Base-by-base conservation (phyloP, 2,113 vertebrate species). In the Laticauda laticaudata region DNA sequence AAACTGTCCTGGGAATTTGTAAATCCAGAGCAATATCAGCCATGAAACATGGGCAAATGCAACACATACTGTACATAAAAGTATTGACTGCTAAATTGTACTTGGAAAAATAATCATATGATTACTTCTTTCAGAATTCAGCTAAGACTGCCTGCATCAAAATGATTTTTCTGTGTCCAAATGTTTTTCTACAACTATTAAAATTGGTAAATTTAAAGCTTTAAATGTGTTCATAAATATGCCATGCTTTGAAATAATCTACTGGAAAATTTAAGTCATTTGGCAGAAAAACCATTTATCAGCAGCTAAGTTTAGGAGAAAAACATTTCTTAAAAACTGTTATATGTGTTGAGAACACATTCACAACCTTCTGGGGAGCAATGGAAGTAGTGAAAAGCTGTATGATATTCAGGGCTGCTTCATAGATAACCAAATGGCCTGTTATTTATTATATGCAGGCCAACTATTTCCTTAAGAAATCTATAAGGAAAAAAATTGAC, bases 221-320 rank as follows among this genome's bases (percentile, higher is more conserved):
- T 93, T 85, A 89, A 95, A 91, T 94, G 43, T 93, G 64, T 24
- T 94, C 87, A 90, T 86, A 94, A 96, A 92, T 93, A 89, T 43
- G 57, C 14, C 56, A 87, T 51, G 91, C 93, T 95, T 96, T 94
- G 91, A 92, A 43, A 56, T 10, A 64, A 81, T 92, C 53, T 96
- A 94, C 88, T 75, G 24, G 48, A 90, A 90, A 94, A 92, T 92
- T 92, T 93, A 94, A 93, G 29, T 57, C 45, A 94, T 94, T 96
- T 93, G 93, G 1, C 81, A 93, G 87, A 11, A 43, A 89, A 23
- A 61, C 64, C 92, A 34, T 91, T 95, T 94, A 92, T 90, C 3
- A 4, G 94, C 95, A 75, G 23, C 86, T 91, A 54, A 59, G 43
- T 88, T 91, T 89, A 92, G 24, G 39, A 54, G 15, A 39, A 43